Conservation (phyloP, 2,888 invertebrate genomes). For the Tetheella fluctuosa region DNA sequence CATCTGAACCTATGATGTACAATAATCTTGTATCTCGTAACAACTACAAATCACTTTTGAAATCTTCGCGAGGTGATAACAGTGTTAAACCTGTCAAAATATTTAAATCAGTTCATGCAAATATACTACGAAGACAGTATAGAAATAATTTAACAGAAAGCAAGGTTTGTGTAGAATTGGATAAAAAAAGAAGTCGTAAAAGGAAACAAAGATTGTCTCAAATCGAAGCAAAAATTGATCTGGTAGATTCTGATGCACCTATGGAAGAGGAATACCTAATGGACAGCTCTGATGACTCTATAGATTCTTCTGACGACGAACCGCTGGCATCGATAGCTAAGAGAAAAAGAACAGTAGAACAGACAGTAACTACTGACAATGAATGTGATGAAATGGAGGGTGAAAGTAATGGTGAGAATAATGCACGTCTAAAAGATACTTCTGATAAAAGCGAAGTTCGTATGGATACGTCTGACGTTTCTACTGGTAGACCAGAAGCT, state of each 20-base stretch:
- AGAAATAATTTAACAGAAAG: background rate
- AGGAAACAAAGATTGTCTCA: conserved; percentile 22
- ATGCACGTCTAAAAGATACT: background rate
- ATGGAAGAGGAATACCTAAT: conserved; percentile 41
- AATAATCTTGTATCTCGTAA: conserved; percentile 9
- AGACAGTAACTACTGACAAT: conserved; percentile 12
- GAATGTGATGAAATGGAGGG: conserved; percentile 1
- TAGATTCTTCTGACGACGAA: conserved; percentile 69
- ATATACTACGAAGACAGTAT: conserved; percentile 22
- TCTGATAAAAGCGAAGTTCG: background rate
- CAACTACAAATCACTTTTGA: conserved; percentile 17
- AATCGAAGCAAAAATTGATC: conserved; percentile 38
- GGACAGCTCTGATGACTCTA: conserved; percentile 22
- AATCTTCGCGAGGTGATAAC: conserved; percentile 19
- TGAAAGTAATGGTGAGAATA: background rate
- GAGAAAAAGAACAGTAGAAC: conserved; percentile 37
- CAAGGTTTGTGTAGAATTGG: conserved; percentile 14
- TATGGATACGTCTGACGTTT: background rate
- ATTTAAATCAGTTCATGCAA: conserved; percentile 37
- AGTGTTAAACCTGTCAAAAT: conserved; percentile 47
- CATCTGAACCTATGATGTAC: background rate
- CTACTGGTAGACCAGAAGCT: background rate
- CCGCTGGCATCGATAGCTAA: conserved; percentile 61
- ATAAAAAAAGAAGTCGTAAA: conserved; percentile 15
- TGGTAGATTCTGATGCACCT: conserved; percentile 44